Percentiles rank a stretch among this genome's conserved stretches.
phyloP scores from a whole-genome alignment of 2,797 vertebrate species.

The Cirrhinus mrigala region DNA sequence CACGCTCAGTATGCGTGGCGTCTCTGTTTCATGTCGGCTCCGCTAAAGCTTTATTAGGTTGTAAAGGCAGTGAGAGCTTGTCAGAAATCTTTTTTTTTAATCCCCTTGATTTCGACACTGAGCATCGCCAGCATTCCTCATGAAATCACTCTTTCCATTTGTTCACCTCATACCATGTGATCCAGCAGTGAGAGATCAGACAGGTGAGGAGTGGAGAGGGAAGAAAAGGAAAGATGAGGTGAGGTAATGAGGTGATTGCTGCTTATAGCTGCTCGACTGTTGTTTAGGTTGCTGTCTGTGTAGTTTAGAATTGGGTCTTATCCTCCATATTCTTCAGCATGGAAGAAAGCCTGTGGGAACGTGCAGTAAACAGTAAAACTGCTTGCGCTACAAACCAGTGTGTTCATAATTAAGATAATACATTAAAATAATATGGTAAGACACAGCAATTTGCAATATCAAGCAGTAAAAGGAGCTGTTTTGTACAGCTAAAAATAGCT shows the following conservation, averaged over 20 bases:
- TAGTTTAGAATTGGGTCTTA: background rate
- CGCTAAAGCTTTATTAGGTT: conserved; percentile 67
- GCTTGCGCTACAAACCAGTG: too few species aligned
- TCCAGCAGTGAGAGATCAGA: conserved; percentile 46
- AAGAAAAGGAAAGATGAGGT: background rate
- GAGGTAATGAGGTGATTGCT: background rate
- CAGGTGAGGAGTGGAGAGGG: background rate
- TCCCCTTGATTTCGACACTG: conserved; percentile 67
- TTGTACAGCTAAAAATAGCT: too few species aligned
- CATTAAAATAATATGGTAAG: too few species aligned
- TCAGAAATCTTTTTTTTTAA: conserved; percentile 70
- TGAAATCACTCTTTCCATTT: conserved; percentile 78
- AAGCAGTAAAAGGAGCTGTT: too few species aligned
- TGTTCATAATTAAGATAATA: too few species aligned
- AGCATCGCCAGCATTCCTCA: conserved; percentile 63
- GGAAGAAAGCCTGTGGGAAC: too few species aligned
- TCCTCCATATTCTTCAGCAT: too few species aligned
- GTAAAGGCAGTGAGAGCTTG: conserved; percentile 69
- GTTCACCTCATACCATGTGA: conserved; percentile 71
- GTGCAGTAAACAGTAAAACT: too few species aligned
- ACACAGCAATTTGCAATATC: too few species aligned
- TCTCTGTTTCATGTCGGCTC: conserved; percentile 38
- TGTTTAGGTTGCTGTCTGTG: background rate
- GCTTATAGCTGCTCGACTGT: background rate
- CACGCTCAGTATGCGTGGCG: conserved; percentile 3